Evolutionary conservation across 2,888 invertebrate genomes (phyloP).

Genomic region (Eustalomyia histrio): DNA sequence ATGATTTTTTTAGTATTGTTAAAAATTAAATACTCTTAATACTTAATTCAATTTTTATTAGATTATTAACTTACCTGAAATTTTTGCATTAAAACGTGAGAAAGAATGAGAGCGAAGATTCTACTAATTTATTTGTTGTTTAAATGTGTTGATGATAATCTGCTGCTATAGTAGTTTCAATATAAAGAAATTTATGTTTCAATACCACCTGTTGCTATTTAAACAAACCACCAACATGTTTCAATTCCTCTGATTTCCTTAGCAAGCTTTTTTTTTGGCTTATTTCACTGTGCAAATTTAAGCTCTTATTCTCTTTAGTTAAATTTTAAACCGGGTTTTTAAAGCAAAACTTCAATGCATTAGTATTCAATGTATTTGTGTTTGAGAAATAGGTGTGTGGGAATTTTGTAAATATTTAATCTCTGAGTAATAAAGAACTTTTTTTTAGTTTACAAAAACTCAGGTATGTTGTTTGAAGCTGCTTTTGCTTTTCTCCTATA

Average conservation of each 20-base stretch:
- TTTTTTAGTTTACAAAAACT: conserved; percentile 28
- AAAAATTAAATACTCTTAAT: neutral
- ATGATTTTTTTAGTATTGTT: too few species aligned
- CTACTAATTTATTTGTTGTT: neutral
- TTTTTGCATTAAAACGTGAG: neutral
- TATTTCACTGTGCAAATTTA: conserved; percentile 14
- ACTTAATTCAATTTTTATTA: neutral
- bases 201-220: conserved; percentile 59
- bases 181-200: conserved; percentile 44
- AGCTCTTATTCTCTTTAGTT: conserved; percentile 31
- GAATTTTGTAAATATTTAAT: conserved; percentile 51
- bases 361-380: neutral
- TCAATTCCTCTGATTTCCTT: conserved; percentile 8
- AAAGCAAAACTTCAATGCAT: conserved; percentile 31
- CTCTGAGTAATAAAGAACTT: conserved; percentile 54
- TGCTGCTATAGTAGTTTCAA: conserved; percentile 19
- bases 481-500: conserved; percentile 17
- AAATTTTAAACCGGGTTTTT: conserved; percentile 52
- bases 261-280: conserved; percentile 2
- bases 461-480: conserved; percentile 38
- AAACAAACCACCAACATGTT: conserved; percentile 41
- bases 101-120: neutral
- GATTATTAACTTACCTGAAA: conserved; percentile 14
- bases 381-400: conserved; percentile 57
- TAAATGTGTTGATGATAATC: neutral